Percentiles rank a stretch among this genome's conserved stretches.
Evolutionary conservation across 2,113 vertebrate species (phyloP).

Genomic region (Pelecanoides urinatrix): DNA sequence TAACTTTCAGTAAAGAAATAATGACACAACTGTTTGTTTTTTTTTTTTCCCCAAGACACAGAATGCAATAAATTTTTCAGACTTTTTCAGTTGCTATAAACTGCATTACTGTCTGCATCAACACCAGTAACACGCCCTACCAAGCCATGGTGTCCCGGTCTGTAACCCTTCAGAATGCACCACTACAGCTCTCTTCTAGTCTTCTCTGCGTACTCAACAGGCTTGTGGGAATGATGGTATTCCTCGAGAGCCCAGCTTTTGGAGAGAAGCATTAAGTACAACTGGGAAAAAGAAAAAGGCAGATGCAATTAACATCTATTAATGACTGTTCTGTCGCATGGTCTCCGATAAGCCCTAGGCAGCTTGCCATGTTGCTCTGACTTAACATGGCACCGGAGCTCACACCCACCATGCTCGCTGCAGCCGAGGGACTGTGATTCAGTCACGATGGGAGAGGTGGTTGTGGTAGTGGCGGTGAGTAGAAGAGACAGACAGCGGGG

Average conservation of each 20-base stretch:
- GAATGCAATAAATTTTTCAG: background rate
- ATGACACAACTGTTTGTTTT: background rate
- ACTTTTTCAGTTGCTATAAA: background rate
- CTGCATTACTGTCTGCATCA: background rate
- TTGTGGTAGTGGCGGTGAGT: background rate
- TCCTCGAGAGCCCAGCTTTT: background rate
- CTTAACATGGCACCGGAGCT: accelerated
- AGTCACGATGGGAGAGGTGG: accelerated
- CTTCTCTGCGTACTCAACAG: background rate
- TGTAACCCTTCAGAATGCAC: background rate
- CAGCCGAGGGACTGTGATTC: background rate
- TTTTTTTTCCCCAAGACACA: background rate
- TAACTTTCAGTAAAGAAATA: background rate
- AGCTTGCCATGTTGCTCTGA: accelerated
- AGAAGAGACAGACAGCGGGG: background rate
- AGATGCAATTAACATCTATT: background rate
- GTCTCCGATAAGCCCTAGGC: accelerated
- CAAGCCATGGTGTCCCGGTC: background rate
- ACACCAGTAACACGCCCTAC: background rate
- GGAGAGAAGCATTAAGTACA: background rate
- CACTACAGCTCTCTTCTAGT: background rate
- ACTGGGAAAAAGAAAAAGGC: background rate
- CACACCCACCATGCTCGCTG: accelerated
- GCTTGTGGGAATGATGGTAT: background rate
- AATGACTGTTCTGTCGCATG: accelerated